Evolutionary conservation across 2,113 vertebrate species (phyloP).

Genomic region (Zapus hudsonius): DNA sequence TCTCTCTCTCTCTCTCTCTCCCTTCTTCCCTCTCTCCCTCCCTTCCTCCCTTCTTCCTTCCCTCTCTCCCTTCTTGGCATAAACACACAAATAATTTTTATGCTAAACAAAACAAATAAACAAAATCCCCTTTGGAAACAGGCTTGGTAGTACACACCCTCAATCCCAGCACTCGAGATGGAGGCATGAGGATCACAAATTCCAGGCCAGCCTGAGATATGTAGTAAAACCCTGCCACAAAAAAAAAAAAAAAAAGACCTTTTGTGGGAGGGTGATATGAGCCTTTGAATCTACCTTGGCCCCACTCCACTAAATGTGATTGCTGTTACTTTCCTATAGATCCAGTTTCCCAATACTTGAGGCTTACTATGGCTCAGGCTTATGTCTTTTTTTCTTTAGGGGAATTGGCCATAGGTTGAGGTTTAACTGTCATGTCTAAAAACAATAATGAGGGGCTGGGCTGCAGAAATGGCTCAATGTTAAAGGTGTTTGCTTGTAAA

Average conservation of each 20-base stretch:
- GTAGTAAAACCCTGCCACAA: not conserved
- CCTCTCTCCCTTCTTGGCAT: too few relatives aligned
- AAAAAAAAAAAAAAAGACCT: not conserved
- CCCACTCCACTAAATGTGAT: not conserved
- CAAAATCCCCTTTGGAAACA: too few relatives aligned
- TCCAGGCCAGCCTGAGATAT: not conserved
- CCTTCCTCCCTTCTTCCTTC: too few relatives aligned
- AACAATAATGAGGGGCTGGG: too few relatives aligned
- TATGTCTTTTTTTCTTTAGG: not conserved
- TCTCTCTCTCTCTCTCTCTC: too few relatives aligned
- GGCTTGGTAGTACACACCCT: too few relatives aligned
- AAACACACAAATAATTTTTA: too few relatives aligned
- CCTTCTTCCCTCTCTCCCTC: too few relatives aligned
- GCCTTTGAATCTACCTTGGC: not conserved
- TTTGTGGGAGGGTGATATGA: not conserved
- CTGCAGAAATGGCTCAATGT: too few relatives aligned
- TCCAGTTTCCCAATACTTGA: not conserved
- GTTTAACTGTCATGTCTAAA: not conserved
- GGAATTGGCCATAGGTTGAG: not conserved
- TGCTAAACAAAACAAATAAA: too few relatives aligned
- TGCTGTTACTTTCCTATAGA: not conserved
- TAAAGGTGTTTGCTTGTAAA: too few relatives aligned
- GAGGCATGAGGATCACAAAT: not conserved
- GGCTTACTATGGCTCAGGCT: not conserved
- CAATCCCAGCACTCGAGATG: too few relatives aligned